Evolutionary conservation across 2,113 vertebrate genomes (phyloP), one percentile per base, ranked within the genome.

Genomic region (Laterallus jamaicensis): DNA sequence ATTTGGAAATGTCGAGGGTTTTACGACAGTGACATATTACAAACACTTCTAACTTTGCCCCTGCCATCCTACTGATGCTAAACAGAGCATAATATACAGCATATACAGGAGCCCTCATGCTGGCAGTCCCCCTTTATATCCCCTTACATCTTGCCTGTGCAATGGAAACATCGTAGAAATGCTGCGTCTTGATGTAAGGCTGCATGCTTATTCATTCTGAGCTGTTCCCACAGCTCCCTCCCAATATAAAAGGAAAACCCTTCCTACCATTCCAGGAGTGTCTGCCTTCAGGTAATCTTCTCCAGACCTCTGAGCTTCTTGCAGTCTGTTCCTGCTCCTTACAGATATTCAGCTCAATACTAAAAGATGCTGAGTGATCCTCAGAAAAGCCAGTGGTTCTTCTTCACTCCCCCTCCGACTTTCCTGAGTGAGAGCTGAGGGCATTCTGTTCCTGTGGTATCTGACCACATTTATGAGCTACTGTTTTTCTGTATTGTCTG

Each of bases 191-290:
- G 62, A 50, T 39, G 39, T 75, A 44, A 78, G 58, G 50, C 60
- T 76, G 29, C 71, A 71, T 20, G 16, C 73, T 88, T 69, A 75
- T 92, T 86, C 1, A 0, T 90, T 64, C 69, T 58, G 91, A 86
- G 59, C 77, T 88, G 66, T 84, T 83, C 69, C 82, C 64, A 0
- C 67, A 83, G 90, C 62, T 96, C 88, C 80, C 88, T 96, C 93
- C 88, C 92, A 66, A 39, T 5, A 66, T 2, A 82, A 35, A 90
- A 86, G 70, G 84, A 94, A 95, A 92, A 82, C 82, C 92, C 63
- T 96, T 91, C 88, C 95, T 96, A 90, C 85, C 77, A 88, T 95
- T 91, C 67, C 92, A 78, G 78, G 77, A 91, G 89, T 86, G 82
- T 94, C 77, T 95, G 77, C 70, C 82, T 95, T 93, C 93, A 93